These are phyloP conservation scores for Barbus barbus DNA, from an alignment of 2,113 vertebrate species.

Conservation along the genomic window DNA sequence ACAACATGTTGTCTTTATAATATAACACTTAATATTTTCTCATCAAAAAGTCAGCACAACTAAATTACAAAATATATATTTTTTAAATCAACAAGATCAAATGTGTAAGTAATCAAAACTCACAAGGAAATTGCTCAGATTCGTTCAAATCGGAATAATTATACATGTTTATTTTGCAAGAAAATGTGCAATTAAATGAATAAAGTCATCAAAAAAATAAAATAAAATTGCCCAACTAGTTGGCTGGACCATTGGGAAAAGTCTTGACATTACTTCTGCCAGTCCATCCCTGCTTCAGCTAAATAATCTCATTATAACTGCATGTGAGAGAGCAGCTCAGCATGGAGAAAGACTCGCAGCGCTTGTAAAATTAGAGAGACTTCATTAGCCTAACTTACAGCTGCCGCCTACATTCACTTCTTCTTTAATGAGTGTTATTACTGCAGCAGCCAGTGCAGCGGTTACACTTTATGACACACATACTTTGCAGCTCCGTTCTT, in stretches of 20 bases:
- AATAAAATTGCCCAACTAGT: not conserved
- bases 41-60: not conserved
- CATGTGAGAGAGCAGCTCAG: conserved; percentile 62
- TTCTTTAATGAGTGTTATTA: conserved; percentile 2
- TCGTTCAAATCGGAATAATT: not conserved
- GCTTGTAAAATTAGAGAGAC: conserved; percentile 43
- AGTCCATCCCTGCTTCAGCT: not conserved
- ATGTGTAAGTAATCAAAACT: not conserved
- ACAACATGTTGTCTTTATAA: not conserved
- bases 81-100: not conserved
- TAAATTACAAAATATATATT: not conserved
- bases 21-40: not conserved
- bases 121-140: not conserved
- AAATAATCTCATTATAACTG: conserved; percentile 46
- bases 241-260: too few species aligned
- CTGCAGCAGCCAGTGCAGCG: not conserved
- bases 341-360: conserved; percentile 46
- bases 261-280: not conserved
- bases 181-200: too few species aligned
- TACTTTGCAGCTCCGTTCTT: too few species aligned
- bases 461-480: not conserved
- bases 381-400: conserved; percentile 62
- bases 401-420: conserved; percentile 57
- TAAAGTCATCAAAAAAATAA: too few species aligned
- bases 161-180: too few species aligned